These are phyloP conservation scores for Xiphophorus hellerii DNA, from an alignment of 2,113 vertebrate species.

Conservation along the genomic window DNA sequence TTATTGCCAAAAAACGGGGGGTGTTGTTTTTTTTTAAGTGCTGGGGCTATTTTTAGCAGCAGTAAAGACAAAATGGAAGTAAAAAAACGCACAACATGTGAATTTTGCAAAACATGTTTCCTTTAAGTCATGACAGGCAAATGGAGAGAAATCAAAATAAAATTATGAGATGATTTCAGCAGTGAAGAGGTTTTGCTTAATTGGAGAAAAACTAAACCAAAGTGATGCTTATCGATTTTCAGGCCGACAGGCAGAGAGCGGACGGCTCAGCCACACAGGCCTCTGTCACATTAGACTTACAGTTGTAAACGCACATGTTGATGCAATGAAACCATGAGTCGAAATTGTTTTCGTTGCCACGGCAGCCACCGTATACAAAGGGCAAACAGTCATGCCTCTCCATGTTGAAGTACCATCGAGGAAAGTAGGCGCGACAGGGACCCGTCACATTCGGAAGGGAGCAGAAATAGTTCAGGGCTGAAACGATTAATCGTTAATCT, in stretches of 20 bases:
- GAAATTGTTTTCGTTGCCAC: slow-evolving; percentile 99
- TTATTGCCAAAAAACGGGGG: too few relatives aligned
- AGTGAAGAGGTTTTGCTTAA: background rate
- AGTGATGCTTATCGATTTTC: slow-evolving; percentile 4
- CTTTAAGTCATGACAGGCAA: too few relatives aligned
- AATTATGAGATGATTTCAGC: background rate
- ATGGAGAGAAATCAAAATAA: background rate
- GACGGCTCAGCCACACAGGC: slow-evolving; percentile 13
- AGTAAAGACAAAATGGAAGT: too few relatives aligned
- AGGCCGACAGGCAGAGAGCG: slow-evolving; percentile 34
- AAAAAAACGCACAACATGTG: too few relatives aligned
- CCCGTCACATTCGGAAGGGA: slow-evolving; percentile 94
- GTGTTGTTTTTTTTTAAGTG: too few relatives aligned
- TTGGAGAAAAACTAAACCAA: slow-evolving; percentile 13
- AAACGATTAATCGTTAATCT: too few relatives aligned
- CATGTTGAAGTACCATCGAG: slow-evolving; percentile 96
- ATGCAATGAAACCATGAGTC: slow-evolving; percentile 98
- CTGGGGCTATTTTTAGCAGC: too few relatives aligned
- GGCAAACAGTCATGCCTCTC: slow-evolving; percentile 85
- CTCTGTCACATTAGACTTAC: slow-evolving; percentile 85
- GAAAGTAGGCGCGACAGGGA: slow-evolving; percentile 94
- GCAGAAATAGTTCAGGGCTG: slow-evolving; percentile 77
- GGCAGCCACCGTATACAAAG: slow-evolving; percentile 98
- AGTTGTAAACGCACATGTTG: slow-evolving; percentile 89
- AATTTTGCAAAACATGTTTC: too few relatives aligned